A percentile compares a stretch with the other conserved stretches of the same genome.
Evolutionary conservation across 2,113 vertebrate species (phyloP).

Genomic region (Caloenas nicobarica): DNA sequence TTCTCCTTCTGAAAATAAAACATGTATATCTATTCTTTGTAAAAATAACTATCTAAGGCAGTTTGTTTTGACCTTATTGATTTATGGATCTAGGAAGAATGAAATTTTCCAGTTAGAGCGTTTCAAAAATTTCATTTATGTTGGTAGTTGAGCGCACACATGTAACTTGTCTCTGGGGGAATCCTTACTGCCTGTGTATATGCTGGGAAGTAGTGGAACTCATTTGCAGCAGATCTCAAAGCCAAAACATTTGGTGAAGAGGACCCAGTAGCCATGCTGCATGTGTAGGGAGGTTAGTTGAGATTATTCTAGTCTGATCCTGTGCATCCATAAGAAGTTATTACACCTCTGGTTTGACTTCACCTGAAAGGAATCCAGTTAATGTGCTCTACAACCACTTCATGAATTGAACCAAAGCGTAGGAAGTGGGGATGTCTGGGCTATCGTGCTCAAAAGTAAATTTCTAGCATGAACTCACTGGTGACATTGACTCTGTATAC

Average conservation of each 20-base stretch:
- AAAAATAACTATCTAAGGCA: not conserved
- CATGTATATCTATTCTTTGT: not conserved
- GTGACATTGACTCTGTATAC: not conserved
- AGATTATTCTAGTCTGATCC: not conserved
- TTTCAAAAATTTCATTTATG: not conserved
- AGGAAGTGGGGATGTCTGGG: not conserved
- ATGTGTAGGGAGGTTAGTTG: not conserved
- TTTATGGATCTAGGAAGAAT: not conserved
- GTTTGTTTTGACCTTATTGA: not conserved
- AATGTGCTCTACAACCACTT: not conserved
- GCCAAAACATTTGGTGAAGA: not conserved
- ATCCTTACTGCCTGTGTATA: not conserved
- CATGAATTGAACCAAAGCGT: not conserved
- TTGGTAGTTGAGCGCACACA: not conserved
- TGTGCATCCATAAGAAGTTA: not conserved
- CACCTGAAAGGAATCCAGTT: not conserved
- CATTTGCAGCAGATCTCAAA: not conserved
- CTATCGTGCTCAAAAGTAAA: not conserved
- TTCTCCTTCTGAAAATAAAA: not conserved
- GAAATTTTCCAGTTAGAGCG: not conserved
- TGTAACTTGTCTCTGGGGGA: not conserved
- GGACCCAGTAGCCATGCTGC: accelerated
- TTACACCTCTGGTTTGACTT: not conserved
- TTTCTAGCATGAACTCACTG: not conserved
- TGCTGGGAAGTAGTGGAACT: not conserved